Evolutionary conservation across 2,888 invertebrate genomes (phyloP), one percentile per base, ranked within the genome.

Genomic region (Acleris laterana): DNA sequence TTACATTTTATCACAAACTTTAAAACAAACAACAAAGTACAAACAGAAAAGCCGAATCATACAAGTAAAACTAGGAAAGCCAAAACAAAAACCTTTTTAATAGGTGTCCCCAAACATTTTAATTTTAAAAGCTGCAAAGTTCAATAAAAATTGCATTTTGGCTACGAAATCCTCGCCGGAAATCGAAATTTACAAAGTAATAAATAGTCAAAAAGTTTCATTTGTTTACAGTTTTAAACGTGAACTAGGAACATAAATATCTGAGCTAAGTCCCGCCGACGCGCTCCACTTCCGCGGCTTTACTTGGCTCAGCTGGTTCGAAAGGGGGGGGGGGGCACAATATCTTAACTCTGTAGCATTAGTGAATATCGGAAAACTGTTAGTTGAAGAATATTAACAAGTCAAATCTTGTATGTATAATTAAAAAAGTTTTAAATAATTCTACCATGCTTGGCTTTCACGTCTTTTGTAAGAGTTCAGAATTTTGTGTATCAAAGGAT

Each of bases 201-300:
- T 63, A 46, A 51, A 42, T 49, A 59, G 16, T 49, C 28, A 3
- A 6, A n/a, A 28, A 57, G 50, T 51, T 28, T 60, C 50, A 50
- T 50, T 46, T 60, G 32, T 64, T 48, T 59, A 53, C 44, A 64
- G 53, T 55, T 60, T 60, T 55, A 55, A 56, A 60, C 49, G 53
- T 60, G 42, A 57, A 57, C 20, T 49, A 53, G 68, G 63, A 65
- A 62, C 72, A 72, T 77, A 72, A 77, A 77, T 74, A 80, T 75
- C 71, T 73, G 71, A 78, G 76, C 74, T 80, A 75, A 77, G 71
- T 70, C 63, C 62, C 68, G 68, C 69, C 73, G 76, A 72, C 74
- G 69, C 65, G 76, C 73, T 76, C 75, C 70, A 74, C 71, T 76
- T 77, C 70, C 62, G 25, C 61, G 50, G 61, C 66, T 70, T 72